Base-by-base conservation (phyloP, 2,797 vertebrate genomes). In the Vespertilio murinus region DNA sequence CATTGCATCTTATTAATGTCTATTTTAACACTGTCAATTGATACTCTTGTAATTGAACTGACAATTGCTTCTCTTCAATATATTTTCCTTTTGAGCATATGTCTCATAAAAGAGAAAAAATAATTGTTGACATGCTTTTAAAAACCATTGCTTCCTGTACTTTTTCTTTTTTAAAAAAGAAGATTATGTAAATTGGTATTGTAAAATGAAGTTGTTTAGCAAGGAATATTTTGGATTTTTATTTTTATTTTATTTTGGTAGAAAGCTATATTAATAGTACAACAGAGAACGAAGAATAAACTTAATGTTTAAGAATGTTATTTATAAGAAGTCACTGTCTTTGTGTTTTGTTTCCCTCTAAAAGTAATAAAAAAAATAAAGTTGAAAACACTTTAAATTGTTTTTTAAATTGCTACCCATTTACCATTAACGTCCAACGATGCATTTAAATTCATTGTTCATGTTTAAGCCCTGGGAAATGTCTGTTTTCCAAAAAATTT, bases 321-420 rank as follows among this genome's bases (percentile, higher is more conserved):
- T 96, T 91, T 94, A 93, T 74, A 35, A 89, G 35, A 2, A n/a
- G 33, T 52, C 23, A 28, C 52, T 88, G 45, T 96, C 38, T 94
- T 90, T 88, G 35, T 91, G 56, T 42, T 92, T 92, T 82, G 7
- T 93, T 85, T 69, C 45, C 81, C 80, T 91, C 65, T 83, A 84
- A 67, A 70, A 91, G 88, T 96, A 96, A 96, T 97, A 98, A 97
- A 97, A n/a, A 97, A 97, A 97, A 97, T 97, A 96, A 96, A 96
- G 75, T 88, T 95, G 88, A 96, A 97, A 97, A 91, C 96, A 95
- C 91, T 96, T 97, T 33, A 40, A 96, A 97, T 93, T 87, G 84
- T 94, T 18, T 40, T 80, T 93, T 61, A 23, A 95, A 97, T 97
- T 96, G 90, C 94, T 78, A 74, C 96, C 96, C 93, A 80, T 83